phyloP scores from a whole-genome alignment of 2,888 invertebrate species.

The Torymus texanus region DNA sequence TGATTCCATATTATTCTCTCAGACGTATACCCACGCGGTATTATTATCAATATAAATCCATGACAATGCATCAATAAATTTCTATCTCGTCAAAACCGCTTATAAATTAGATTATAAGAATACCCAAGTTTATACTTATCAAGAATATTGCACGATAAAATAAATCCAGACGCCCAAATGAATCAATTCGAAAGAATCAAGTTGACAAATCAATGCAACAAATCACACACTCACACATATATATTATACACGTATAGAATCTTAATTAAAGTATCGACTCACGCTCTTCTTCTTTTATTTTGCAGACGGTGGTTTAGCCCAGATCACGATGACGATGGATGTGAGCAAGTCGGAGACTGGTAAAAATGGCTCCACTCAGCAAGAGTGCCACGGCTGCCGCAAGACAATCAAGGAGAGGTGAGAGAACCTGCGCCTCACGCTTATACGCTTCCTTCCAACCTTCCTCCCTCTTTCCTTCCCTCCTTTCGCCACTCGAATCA shows the following conservation, averaged over 20 bases:
- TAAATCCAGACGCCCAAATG: too few relatives aligned
- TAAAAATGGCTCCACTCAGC: constrained; percentile 77
- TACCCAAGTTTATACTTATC: too few relatives aligned
- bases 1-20: too few relatives aligned
- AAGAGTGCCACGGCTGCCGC: constrained; percentile 95
- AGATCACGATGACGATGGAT: constrained; percentile 89
- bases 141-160: too few relatives aligned
- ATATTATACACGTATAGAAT: neutral
- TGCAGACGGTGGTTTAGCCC: constrained; percentile 56
- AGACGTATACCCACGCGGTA: too few relatives aligned
- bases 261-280: constrained; percentile 43
- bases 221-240: neutral
- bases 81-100: too few relatives aligned
- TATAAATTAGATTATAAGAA: too few relatives aligned
- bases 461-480: neutral
- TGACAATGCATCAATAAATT: neutral
- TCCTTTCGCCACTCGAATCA: constrained; percentile 33
- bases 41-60: too few relatives aligned
- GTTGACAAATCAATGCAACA: too few relatives aligned
- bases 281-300: constrained; percentile 19
- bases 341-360: constrained; percentile 85
- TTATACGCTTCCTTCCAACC: neutral
- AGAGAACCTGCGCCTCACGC: constrained; percentile 46
- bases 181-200: too few relatives aligned
- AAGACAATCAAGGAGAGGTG: constrained; percentile 92